Evolutionary conservation across 2,797 vertebrate genomes (phyloP), one percentile per base, ranked within the genome.

Genomic region (Dendrocincla tyrannina): DNA sequence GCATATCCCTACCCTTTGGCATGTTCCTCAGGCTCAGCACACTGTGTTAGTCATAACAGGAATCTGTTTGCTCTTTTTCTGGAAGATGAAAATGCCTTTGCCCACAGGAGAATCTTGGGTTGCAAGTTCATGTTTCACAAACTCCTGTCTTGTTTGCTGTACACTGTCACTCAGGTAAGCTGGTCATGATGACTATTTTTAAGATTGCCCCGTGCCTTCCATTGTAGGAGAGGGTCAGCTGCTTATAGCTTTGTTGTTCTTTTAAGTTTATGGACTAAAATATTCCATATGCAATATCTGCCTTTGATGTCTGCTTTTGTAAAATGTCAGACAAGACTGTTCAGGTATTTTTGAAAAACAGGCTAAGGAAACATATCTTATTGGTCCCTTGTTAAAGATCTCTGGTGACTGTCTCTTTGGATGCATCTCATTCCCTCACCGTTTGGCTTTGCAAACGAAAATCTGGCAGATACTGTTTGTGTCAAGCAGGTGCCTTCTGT

Each of bases 401-500:
- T 92, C 72, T 74, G 78, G 35, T 89, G 60, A 53, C 64, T 85
- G 60, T 72, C 56, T 95, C 85, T 92, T 87, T 20, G 32, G 42
- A 78, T 91, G 72, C 75, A 35, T 88, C 62, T 86, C 62, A 39
- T 88, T 85, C 20, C 64, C 25, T 83, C 91, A 93, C 50, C 0
- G 0, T 77, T 93, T 96, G 94, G 93, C 92, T 92, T 77, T 89
- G 89, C 68, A 87, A 92, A 85, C 1, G 4, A 75, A 69, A 96
- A 94, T 94, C 79, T 96, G 95, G 92, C 93, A 91, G 68, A 33
- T 79, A 92, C 8, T 5, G 12, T 80, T 83, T 69, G 68, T 77
- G 68, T 94, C 89, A 93, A 85, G 86, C 59, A 92, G 88, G 35
- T 89, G 75, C 92, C 95, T 94, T 96, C 94, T 93, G 93, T 88